Evolutionary conservation across 2,797 vertebrate species (phyloP).

Genomic region (Threskiornis aethiopicus): DNA sequence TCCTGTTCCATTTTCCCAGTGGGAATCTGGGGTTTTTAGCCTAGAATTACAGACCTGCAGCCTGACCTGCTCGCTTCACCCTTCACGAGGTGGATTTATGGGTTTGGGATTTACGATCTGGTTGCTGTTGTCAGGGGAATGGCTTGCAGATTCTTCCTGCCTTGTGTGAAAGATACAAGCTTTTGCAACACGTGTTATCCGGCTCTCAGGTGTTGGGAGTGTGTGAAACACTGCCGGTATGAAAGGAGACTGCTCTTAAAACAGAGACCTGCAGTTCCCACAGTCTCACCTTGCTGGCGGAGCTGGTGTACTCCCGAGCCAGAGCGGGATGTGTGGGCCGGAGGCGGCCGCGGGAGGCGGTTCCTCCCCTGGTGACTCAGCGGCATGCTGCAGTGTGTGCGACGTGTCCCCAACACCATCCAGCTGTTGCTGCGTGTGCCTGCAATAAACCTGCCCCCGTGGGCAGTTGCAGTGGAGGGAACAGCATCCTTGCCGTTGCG

Average conservation of each 20-base stretch:
- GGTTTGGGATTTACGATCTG: neutral
- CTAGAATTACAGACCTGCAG: neutral
- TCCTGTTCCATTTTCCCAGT: fast-evolving
- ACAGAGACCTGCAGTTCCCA: neutral
- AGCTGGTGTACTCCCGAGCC: fast-evolving
- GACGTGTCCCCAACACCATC: neutral
- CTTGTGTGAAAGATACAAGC: neutral
- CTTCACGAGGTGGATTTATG: neutral
- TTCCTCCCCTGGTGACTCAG: neutral
- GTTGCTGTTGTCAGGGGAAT: neutral
- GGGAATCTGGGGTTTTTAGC: neutral
- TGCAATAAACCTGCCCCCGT: neutral
- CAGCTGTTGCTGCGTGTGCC: neutral
- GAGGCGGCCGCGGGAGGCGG: neutral
- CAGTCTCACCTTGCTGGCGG: neutral
- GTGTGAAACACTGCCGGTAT: fast-evolving
- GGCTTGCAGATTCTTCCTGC: neutral
- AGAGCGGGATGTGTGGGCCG: neutral
- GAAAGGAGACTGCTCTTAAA: neutral
- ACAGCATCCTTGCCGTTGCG: neutral
- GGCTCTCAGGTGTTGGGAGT: neutral
- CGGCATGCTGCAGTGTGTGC: neutral
- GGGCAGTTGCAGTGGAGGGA: neutral
- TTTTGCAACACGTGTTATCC: neutral
- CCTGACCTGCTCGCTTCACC: neutral